A percentile compares a stretch with the other conserved stretches of the same genome.
Evolutionary conservation across 2,888 invertebrate genomes (phyloP).

Genomic region (Ectemnius lituratus): DNA sequence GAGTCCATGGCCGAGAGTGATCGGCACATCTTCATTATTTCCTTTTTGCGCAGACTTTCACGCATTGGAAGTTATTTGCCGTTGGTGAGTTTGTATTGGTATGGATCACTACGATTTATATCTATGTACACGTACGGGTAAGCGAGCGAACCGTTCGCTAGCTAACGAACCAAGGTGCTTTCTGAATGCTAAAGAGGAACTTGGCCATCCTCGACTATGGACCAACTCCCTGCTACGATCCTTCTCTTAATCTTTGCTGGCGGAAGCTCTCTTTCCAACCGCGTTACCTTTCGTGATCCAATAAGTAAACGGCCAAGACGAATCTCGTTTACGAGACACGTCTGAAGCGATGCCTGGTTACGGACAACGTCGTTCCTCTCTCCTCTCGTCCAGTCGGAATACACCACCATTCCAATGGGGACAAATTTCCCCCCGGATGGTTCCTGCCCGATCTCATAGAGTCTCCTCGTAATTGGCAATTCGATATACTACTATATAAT

Average conservation of each 20-base stretch:
- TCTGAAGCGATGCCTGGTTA: conserved; percentile 28
- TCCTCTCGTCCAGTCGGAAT: conserved; percentile 38
- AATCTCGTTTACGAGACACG: conserved; percentile 61
- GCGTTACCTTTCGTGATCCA: conserved; percentile 55
- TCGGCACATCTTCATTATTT: not conserved
- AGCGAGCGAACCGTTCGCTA: conserved; percentile 35
- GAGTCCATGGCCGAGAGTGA: not conserved
- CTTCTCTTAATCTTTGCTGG: conserved; percentile 58
- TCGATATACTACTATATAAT: too few species aligned
- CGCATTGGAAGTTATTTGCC: too few species aligned
- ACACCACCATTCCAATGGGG: conserved; percentile 24
- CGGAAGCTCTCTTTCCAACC: conserved; percentile 47
- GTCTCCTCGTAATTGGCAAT: not conserved
- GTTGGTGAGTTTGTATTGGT: not conserved
- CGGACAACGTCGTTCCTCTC: conserved; percentile 25
- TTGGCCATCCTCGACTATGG: conserved; percentile 53
- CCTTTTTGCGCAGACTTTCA: not conserved
- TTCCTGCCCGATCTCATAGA: not conserved
- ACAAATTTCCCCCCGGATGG: conserved; percentile 8
- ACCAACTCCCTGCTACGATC: conserved; percentile 20
- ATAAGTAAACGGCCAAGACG: conserved; percentile 50
- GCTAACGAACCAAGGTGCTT: conserved; percentile 71
- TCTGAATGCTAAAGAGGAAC: conserved; percentile 68
- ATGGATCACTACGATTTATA: not conserved
- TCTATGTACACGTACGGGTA: conserved; percentile 1